Evolutionary conservation across 2,888 invertebrate genomes (phyloP).

Genomic region (Phalangium opilio): DNA sequence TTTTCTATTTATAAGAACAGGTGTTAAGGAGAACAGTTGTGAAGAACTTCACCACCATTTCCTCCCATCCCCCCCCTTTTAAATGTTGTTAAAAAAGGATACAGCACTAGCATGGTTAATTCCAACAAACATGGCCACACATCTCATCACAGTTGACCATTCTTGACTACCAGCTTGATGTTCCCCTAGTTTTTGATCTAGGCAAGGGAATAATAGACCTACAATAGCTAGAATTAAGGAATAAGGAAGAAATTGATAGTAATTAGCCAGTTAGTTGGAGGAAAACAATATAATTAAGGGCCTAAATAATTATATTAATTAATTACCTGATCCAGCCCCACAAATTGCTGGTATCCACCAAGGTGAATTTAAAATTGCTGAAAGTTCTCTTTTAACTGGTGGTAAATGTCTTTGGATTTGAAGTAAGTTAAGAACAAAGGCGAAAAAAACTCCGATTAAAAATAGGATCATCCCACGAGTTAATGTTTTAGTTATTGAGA

Average conservation of each 20-base stretch:
- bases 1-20: conserved; percentile 27
- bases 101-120: conserved; percentile 37
- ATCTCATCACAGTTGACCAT: conserved; percentile 36
- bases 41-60: too few relatives aligned
- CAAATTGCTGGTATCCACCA: conserved; percentile 34
- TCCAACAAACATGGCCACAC: conserved; percentile 35
- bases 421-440: conserved; percentile 30
- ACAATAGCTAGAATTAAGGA: conserved; percentile 32
- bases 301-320: background rate
- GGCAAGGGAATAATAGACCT: conserved; percentile 32
- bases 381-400: conserved; percentile 19
- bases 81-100: conserved; percentile 18
- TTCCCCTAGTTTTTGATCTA: conserved; percentile 30
- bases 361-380: conserved; percentile 27
- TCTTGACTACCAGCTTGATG: conserved; percentile 28
- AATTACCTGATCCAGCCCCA: conserved; percentile 32
- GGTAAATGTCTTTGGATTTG: conserved; percentile 29
- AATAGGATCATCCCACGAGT: conserved; percentile 25
- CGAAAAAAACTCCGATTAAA: conserved; percentile 30
- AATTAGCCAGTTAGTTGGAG: background rate
- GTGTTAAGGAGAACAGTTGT: too few relatives aligned
- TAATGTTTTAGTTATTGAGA: background rate
- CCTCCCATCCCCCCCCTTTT: too few relatives aligned
- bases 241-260: background rate
- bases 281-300: too few relatives aligned